These are phyloP conservation scores for Andrena dorsata DNA, from an alignment of 2,888 invertebrate species.

Conservation along the genomic window DNA sequence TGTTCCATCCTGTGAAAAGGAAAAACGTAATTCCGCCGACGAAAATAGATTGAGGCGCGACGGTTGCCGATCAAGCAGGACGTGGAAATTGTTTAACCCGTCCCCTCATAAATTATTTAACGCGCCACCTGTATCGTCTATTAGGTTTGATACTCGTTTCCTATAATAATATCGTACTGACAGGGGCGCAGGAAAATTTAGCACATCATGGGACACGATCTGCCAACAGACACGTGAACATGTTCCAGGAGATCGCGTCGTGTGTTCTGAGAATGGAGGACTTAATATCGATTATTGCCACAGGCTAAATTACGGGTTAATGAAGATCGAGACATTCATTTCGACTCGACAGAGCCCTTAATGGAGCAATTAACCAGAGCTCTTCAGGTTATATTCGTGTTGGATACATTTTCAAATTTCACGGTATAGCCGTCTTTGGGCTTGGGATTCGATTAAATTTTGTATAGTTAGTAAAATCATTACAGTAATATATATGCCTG, in stretches of 20 bases:
- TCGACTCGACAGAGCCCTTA: not conserved
- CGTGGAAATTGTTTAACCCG: slow-evolving; percentile 72
- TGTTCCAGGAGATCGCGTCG: not conserved
- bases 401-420: too few species aligned
- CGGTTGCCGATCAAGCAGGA: slow-evolving; percentile 59
- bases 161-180: slow-evolving; percentile 53
- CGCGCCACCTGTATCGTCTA: slow-evolving; percentile 60
- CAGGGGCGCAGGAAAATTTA: slow-evolving; percentile 30
- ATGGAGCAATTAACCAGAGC: not conserved
- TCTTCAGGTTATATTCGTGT: not conserved
- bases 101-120: slow-evolving; percentile 71
- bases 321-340: not conserved
- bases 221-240: not conserved
- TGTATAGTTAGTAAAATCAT: too few species aligned
- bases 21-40: slow-evolving; percentile 43
- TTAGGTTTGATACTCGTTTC: slow-evolving; percentile 63
- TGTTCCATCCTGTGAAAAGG: slow-evolving; percentile 40
- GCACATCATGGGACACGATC: not conserved
- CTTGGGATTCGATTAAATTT: too few species aligned
- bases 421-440: too few species aligned
- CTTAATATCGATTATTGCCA: not conserved
- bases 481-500: too few species aligned
- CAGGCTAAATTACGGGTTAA: not conserved
- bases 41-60: slow-evolving; percentile 58
- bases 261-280: not conserved